These are phyloP conservation scores for Phyllostomus discolor DNA, from an alignment of 2,113 vertebrate genomes.

Conservation along the genomic window DNA sequence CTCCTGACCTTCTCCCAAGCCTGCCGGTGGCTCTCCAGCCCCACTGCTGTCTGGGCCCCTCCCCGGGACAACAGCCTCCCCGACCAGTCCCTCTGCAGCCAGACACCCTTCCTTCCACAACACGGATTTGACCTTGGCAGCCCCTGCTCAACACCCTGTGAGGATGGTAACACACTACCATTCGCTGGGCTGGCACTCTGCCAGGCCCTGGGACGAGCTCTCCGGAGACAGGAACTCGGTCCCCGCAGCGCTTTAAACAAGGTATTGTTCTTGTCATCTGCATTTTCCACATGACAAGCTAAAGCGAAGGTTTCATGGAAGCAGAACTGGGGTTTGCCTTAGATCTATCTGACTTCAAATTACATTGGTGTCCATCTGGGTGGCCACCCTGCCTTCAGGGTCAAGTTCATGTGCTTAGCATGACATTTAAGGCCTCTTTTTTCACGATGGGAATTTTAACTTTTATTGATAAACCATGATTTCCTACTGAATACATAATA, in stretches of 20 bases:
- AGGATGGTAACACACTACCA: background rate
- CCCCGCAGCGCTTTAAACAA: background rate
- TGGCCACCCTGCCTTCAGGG: background rate
- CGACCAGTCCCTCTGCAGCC: background rate
- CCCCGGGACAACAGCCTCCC: background rate
- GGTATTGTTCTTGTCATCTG: background rate
- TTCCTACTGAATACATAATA: background rate
- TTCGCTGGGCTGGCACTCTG: background rate
- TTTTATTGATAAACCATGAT: slow-evolving; percentile 51
- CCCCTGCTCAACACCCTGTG: background rate
- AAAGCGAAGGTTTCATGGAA: background rate
- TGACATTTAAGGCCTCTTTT: background rate
- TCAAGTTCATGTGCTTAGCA: background rate
- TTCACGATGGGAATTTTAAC: background rate
- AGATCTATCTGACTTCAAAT: background rate
- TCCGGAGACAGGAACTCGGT: background rate
- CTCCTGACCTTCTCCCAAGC: background rate
- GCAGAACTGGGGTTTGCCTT: background rate
- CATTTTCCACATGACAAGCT: background rate
- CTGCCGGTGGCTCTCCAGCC: background rate
- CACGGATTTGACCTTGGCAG: background rate
- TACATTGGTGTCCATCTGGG: background rate
- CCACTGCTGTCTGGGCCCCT: background rate
- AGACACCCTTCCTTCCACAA: background rate
- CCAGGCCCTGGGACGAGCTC: background rate